Conservation (phyloP, 2,888 invertebrate genomes). For the Leptinotarsa juncta region DNA sequence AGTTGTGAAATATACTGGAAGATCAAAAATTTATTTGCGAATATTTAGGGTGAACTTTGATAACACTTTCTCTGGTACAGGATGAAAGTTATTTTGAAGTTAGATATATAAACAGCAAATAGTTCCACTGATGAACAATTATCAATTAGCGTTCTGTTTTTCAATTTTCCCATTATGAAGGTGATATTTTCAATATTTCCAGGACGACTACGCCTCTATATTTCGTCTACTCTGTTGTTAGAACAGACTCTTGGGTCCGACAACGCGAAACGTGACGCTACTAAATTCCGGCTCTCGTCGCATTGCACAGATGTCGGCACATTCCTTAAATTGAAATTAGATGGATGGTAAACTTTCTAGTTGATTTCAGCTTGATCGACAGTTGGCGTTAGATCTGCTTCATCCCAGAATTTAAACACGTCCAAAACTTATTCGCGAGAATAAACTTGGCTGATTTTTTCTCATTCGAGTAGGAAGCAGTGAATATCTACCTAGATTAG, state of each 20-base stretch:
- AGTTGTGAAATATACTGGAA: no score
- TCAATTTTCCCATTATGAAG: no score
- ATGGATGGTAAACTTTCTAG: slow-evolving; percentile 50
- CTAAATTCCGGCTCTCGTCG: slow-evolving; percentile 38
- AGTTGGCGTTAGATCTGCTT: slow-evolving; percentile 48
- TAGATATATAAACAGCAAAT: no score
- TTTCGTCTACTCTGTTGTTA: background rate
- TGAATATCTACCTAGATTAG: slow-evolving; percentile 6
- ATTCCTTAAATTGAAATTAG: slow-evolving; percentile 57
- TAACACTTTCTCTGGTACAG: no score
- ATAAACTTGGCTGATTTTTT: slow-evolving; percentile 20
- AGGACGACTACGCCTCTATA: background rate
- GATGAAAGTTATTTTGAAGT: no score
- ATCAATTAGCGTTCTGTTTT: no score
- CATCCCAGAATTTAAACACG: slow-evolving; percentile 49
- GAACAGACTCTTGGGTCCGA: slow-evolving; percentile 10
- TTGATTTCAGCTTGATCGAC: slow-evolving; percentile 53
- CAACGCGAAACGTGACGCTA: background rate
- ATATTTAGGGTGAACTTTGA: no score
- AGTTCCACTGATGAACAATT: no score
- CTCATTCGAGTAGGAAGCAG: background rate
- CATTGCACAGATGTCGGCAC: slow-evolving; percentile 48
- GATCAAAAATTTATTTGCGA: no score
- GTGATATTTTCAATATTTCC: background rate
- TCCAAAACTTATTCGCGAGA: slow-evolving; percentile 25